phyloP scores from a whole-genome alignment of 2,888 invertebrate genomes.

The Protodeltote pygarga region DNA sequence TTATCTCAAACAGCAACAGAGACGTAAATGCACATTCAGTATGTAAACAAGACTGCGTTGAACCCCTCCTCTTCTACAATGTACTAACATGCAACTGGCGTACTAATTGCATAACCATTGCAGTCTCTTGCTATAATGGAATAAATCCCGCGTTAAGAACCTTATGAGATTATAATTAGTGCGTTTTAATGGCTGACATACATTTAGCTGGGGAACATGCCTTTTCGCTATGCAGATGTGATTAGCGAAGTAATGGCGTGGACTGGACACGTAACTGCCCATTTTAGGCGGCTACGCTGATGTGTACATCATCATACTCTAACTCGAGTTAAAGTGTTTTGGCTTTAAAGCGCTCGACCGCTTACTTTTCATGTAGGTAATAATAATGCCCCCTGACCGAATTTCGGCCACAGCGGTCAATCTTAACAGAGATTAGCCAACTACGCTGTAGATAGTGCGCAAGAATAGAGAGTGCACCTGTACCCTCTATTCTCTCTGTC shows the following conservation, averaged over 20 bases:
- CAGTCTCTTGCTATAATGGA: constrained; percentile 18
- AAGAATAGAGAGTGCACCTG: no score
- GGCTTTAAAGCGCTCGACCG: no score
- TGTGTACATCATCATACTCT: no score
- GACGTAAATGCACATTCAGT: constrained; percentile 1
- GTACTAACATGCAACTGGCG: constrained; percentile 25
- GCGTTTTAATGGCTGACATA: constrained; percentile 29
- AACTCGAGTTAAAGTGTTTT: no score
- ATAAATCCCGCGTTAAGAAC: constrained; percentile 38
- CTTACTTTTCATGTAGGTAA: no score
- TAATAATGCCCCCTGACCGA: no score
- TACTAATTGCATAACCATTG: constrained; percentile 44
- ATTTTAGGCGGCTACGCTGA: no score
- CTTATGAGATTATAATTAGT: constrained; percentile 42
- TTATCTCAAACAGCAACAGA: neutral
- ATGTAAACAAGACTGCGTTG: constrained; percentile 9
- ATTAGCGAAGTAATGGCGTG: no score
- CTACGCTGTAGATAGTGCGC: no score
- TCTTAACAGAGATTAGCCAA: no score
- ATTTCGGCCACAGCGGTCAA: no score
- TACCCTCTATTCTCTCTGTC: no score
- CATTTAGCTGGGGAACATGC: constrained; percentile 11
- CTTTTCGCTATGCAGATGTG: constrained; percentile 14
- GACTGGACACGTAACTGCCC: neutral
- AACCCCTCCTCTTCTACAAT: neutral